Evolutionary conservation across 2,797 vertebrate species (phyloP), one percentile per base, ranked within the genome.

Genomic region (Astyanax mexicanus): DNA sequence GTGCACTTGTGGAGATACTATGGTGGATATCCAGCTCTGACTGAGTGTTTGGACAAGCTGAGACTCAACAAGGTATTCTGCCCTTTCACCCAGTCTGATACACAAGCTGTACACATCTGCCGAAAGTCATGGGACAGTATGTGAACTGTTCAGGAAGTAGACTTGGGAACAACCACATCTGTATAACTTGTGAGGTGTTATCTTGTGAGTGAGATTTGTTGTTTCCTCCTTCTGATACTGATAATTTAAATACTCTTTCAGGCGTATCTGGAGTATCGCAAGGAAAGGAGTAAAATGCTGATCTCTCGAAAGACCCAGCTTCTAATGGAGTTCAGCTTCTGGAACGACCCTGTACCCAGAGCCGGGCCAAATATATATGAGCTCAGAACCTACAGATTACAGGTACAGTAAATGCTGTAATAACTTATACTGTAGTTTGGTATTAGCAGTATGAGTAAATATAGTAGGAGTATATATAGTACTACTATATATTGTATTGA

Each of bases 251-350:
- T n/a, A 10, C 29, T 61, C 11, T 77, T 73, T 0, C 69, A 98
- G 97, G 94, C 95, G 45, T 98, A 98, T 86, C 80, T 94, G 77
- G 94, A 93, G n/a, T 98, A 97, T 87, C 93, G 94, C 1, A 94
- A 92, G 86, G 96, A 98, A 81, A 92, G 98, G 58, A 96, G 97
- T 58, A 92, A 92, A 73, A 97, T 99, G 97, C 88, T 99, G 86
- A 86, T 95, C 74, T 97, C 97, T 6, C 93, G 96, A 75, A 87
- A 92, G 84, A 99, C 98, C 83, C 97, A 99, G 86, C 90, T 99
- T 75, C 96, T 99, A 15, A 88, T 97, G 12, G 98, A 99, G 70
- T 99, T 99, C 90, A 99, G 97, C 83, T 99, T 99, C 89, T 99
- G 98, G 98, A 99, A 99, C 0, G 96, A 99, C 74, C 98, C 97